Base-by-base conservation (phyloP, 2,888 invertebrate species). In the Rhogogaster chlorosoma region DNA sequence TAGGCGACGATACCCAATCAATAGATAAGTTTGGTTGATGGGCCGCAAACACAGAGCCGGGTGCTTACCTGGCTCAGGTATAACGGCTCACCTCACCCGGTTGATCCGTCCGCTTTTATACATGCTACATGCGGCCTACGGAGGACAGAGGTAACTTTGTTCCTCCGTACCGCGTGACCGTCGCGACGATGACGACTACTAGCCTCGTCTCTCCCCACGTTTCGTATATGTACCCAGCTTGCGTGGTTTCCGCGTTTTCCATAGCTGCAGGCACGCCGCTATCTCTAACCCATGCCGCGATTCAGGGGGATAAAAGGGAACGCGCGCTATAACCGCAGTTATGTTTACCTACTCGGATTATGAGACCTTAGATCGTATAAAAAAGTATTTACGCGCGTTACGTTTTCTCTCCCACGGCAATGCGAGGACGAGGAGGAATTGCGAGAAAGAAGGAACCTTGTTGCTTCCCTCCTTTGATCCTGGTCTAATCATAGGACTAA, bases 41-140 rank as follows among this genome's bases (percentile, higher is more conserved):
- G 88, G 88, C 87, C 87, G 92, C 92, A 92, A 93, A 93, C 91
- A 92, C 92, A 93, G 67, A 67, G 93, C 92, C 92, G 92, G 90
- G 88, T 86, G 87, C 87, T 80, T 75, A 85, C 88, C 88, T 83
- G 83, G 86, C 89, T 88, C 90, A 90, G 91, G 91, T 90, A 92
- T 90, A 88, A 88, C 88, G 67, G 64, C 70, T 45, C 67, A 22
- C 67, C 45, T 45, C 38, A 22, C 67, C n/a, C 49, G 22, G 29
- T 53, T 53, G 29, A 29, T 77, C 49, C 42, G 36, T 18, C 42
- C 32, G 15, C 26, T n/a, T n/a, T n/a, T n/a, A n/a, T n/a, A n/a
- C n/a, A n/a, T 57, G 78, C 57, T 29, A 15, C 15, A 45, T 15
- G 29, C 61, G 12, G 53, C 29, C 29, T n/a, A 22, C 26, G 29